phyloP scores from a whole-genome alignment of 2,888 invertebrate species.

The Macaria liturata region DNA sequence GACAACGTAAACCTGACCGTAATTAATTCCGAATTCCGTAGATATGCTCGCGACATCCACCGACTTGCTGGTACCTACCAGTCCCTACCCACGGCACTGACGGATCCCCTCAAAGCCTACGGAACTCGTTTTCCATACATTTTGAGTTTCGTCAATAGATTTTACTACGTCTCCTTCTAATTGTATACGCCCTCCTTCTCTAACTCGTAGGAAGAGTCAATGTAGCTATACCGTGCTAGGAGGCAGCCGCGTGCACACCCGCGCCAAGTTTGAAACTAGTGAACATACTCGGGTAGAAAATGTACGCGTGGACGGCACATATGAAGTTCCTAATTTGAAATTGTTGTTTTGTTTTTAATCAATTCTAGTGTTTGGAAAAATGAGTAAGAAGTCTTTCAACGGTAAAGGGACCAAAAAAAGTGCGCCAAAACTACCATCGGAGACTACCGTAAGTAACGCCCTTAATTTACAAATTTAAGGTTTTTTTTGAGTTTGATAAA shows the following conservation, averaged over 20 bases:
- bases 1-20: no score
- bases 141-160: slow-evolving; percentile 20
- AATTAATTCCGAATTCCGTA: no score
- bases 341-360: slow-evolving; percentile 5
- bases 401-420: slow-evolving; percentile 41
- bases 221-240: slow-evolving; percentile 40
- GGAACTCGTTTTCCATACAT: slow-evolving; percentile 23
- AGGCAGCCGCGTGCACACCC: slow-evolving; percentile 48
- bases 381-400: slow-evolving; percentile 45
- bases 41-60: no score
- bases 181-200: slow-evolving; percentile 44
- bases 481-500: no score
- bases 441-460: slow-evolving; percentile 24
- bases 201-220: slow-evolving; percentile 48
- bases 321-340: slow-evolving; percentile 18
- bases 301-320: slow-evolving; percentile 42
- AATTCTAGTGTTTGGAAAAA: slow-evolving; percentile 34
- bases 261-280: slow-evolving; percentile 38
- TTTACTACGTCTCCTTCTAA: slow-evolving; percentile 45
- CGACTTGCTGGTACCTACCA: no score
- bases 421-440: slow-evolving; percentile 25
- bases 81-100: no score
- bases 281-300: slow-evolving; percentile 42
- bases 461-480: not conserved
- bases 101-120: not conserved